phyloP scores from a whole-genome alignment of 2,113 vertebrate genomes.

The Pagrus major region DNA sequence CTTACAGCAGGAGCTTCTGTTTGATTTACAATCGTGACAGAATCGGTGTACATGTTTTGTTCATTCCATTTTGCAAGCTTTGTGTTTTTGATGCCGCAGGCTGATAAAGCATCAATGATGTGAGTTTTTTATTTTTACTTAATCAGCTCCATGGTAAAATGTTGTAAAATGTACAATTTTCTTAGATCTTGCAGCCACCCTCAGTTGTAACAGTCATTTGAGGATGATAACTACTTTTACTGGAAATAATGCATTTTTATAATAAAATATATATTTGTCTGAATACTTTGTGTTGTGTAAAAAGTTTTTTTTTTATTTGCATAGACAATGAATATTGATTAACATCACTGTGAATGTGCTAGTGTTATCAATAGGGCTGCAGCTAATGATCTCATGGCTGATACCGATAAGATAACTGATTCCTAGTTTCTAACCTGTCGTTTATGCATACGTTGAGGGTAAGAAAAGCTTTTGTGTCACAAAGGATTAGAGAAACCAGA shows the following conservation, averaged over 20 bases:
- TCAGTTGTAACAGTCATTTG: background rate
- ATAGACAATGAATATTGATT: background rate
- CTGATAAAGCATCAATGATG: background rate
- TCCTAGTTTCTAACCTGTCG: too few relatives aligned
- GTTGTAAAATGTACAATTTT: background rate
- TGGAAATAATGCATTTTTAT: slow-evolving; percentile 20
- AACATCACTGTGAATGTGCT: background rate
- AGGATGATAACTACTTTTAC: background rate
- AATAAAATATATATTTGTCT: slow-evolving; percentile 38
- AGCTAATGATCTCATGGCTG: too few relatives aligned
- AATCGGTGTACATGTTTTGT: slow-evolving; percentile 38
- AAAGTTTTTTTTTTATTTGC: background rate
- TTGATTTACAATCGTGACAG: background rate
- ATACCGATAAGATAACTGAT: too few relatives aligned
- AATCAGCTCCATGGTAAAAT: background rate
- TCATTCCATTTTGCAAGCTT: background rate
- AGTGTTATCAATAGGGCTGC: background rate
- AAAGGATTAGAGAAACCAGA: too few relatives aligned
- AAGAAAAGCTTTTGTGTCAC: too few relatives aligned
- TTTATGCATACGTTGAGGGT: too few relatives aligned
- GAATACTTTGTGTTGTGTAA: background rate
- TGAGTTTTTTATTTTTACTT: background rate
- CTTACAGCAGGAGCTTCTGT: background rate
- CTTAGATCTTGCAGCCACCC: background rate
- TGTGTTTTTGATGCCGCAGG: background rate